Base-by-base conservation (phyloP, 2,113 vertebrate species). In the Cryptomyrus ogoouensis region DNA sequence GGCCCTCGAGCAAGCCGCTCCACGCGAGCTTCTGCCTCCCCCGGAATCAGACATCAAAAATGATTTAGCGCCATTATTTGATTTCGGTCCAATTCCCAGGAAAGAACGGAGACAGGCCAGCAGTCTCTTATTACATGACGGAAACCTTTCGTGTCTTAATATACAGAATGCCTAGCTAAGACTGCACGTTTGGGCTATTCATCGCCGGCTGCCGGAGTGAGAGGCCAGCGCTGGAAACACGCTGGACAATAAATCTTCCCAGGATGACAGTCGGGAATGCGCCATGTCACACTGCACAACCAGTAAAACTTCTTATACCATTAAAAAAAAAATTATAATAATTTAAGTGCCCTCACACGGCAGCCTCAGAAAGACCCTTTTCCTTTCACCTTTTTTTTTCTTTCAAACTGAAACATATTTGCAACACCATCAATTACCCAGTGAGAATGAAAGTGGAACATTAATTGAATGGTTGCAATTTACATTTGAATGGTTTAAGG, bases 1-100 rank as follows among this genome's bases (percentile, higher is more conserved):
- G 95, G 95, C 96, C 96, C 97, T 97, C 97, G 95, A 93, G 97
- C 98, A 97, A 98, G 96, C 95, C 91, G 17, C 91, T 90, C 90
- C 95, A 95, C 95, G 94, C 94, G 92, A 90, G 93, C 94, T 95
- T 92, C 96, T 96, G 95, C 94, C 93, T 96, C 96, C 96, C 96
- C 95, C 95, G 96, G 95, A 98, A 98, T 95, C 95, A 95, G 92
- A 94, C 96, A 97, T 96, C 47, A 96, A 96, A 96, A 96, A 93
- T 96, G 94, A 97, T 97, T 97, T 97, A 96, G 93, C 93, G 92
- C 93, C 91, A 94, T 95, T 95, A 95, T 52, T 96, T 96, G 96
- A 96, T 97, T 97, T 96, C 96, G 95, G 94, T 96, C 96, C 95
- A 96, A 94, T 94, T 94, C 95, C 96, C 96, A 94, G 92, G 95